These are phyloP conservation scores for Pygoscelis adeliae DNA, from an alignment of 2,113 vertebrate species.

Conservation along the genomic window DNA sequence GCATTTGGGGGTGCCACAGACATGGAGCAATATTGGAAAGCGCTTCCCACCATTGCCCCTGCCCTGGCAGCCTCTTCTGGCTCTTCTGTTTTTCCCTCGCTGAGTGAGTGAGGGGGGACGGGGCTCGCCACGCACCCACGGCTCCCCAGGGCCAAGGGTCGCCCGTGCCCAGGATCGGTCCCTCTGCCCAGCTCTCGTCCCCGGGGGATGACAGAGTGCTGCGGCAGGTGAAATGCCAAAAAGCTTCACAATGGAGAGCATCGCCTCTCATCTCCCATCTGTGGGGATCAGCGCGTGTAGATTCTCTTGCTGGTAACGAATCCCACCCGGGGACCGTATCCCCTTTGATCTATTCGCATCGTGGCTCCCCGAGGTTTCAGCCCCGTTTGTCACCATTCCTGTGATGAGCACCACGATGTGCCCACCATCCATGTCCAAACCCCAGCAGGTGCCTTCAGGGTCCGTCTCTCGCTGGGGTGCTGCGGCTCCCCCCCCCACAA, in stretches of 20 bases:
- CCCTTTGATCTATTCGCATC: neutral
- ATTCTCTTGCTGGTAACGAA: neutral
- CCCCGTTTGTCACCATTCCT: neutral
- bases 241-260: neutral
- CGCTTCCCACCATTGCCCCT: neutral
- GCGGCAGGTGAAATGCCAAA: neutral
- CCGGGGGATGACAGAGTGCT: neutral
- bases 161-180: neutral
- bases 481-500: neutral
- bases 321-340: neutral
- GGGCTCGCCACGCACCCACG: neutral
- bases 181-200: neutral
- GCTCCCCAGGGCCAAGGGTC: neutral
- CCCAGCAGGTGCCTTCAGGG: neutral
- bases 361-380: neutral
- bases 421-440: neutral
- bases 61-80: neutral
- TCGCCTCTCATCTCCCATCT: fast-evolving
- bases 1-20: neutral
- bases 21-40: neutral
- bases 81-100: neutral
- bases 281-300: neutral
- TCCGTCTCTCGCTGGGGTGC: neutral
- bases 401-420: fast-evolving
- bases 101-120: neutral